Evolutionary conservation across 2,888 invertebrate genomes (phyloP), one percentile per base, ranked within the genome.

Genomic region (Hyalella azteca): DNA sequence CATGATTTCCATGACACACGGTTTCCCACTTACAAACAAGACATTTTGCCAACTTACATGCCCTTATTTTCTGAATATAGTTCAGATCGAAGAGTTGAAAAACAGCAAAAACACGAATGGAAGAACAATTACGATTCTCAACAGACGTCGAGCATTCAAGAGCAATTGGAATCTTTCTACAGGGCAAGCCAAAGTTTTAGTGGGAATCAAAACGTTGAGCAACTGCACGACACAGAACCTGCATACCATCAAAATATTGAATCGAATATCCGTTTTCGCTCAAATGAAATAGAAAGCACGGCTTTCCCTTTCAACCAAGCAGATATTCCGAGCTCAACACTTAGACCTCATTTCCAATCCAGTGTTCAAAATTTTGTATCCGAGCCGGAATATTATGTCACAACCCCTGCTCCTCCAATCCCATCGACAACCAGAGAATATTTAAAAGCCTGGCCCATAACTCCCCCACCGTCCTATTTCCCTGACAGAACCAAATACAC

Each of bases 81-180:
- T n/a, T 32, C 19, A 29, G 66, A 32, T 36, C 9, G 19, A 11
- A 22, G 19, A 15, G 9, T 29, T 22, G 29, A 36, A 13, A 66
- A 66, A 5, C 66, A 66, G 36, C 39, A 22, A 32, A 66, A 66
- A 7, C 15, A 66, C 19, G 36, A 19, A 19, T 66, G 66, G 66
- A 66, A 66, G 9, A 19, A 15, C 19, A 29, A 29, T 19, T 19
- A 7, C 39, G 3, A 7, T 66, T 36, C 19, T 32, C 36, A 36
- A 66, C 36, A 66, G 19, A 36, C 66, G 19, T 36, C 19, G 3
- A 66, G 66, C 36, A 66, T 66, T 29, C 66, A 66, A 66, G 66
- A 66, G 13, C 66, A 66, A 66, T 66, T 66, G 29, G 66, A 66
- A 32, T 36, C 36, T 7, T 66, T 66, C 19, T 19, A 66, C 36